A percentile compares a stretch with the other conserved stretches of the same genome.
phyloP scores from a whole-genome alignment of 2,888 invertebrate genomes.

The Papilio elwesi region DNA sequence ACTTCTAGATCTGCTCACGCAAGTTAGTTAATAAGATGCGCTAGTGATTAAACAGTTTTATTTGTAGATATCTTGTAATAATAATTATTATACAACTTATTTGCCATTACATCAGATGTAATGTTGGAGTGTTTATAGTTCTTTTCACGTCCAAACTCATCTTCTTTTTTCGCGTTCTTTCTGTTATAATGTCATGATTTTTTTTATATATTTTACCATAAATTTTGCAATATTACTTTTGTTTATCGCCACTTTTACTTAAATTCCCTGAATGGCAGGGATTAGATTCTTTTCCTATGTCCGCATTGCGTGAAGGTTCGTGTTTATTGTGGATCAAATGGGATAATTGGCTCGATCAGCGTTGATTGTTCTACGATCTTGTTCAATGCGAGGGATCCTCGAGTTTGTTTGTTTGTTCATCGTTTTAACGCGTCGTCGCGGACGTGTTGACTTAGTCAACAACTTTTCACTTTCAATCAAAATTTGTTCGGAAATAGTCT shows the following conservation, averaged over 20 bases:
- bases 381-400: conserved; percentile 46
- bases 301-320: conserved; percentile 54
- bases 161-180: too few relatives aligned
- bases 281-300: conserved; percentile 51
- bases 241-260: conserved; percentile 40
- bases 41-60: too few relatives aligned
- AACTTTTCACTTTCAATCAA: conserved; percentile 24
- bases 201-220: not conserved
- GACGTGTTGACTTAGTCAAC: conserved; percentile 29
- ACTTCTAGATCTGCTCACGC: too few relatives aligned
- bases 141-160: too few relatives aligned
- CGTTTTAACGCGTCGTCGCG: conserved; percentile 36
- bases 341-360: conserved; percentile 60
- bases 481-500: conserved; percentile 6
- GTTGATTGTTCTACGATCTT: conserved; percentile 68
- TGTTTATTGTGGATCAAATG: conserved; percentile 62
- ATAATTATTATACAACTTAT: too few relatives aligned
- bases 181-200: not conserved
- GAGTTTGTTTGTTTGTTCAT: conserved; percentile 45
- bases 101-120: too few relatives aligned
- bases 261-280: conserved; percentile 49
- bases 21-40: too few relatives aligned
- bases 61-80: too few relatives aligned
- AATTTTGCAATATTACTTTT: not conserved
- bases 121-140: too few relatives aligned